Percentiles rank a stretch among this genome's conserved stretches.
Evolutionary conservation across 2,113 vertebrate species (phyloP).

Genomic region (Heliornis fulica): DNA sequence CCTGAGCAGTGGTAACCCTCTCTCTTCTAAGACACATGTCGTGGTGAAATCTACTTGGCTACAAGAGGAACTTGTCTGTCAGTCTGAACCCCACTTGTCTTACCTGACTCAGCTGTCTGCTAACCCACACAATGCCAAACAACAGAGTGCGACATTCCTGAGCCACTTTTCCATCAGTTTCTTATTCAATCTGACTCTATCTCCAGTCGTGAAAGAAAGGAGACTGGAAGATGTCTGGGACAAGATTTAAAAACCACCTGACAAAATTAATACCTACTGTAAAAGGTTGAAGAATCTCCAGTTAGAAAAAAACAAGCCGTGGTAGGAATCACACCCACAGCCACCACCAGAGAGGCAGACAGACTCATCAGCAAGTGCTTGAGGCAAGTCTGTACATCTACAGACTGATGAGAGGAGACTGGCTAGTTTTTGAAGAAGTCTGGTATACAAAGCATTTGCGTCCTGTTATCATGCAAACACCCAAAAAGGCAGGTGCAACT

Average conservation of each 20-base stretch:
- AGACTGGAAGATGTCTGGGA: not conserved
- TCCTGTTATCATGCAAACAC: not conserved
- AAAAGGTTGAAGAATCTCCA: not conserved
- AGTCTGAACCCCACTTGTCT: not conserved
- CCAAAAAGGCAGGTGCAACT: rapidly evolving
- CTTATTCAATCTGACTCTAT: not conserved
- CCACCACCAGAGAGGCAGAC: not conserved
- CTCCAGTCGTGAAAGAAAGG: not conserved
- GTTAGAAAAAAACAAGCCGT: not conserved
- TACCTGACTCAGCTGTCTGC: not conserved
- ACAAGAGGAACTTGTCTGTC: not conserved
- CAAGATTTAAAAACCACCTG: not conserved
- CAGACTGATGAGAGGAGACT: not conserved
- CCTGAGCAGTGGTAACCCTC: not conserved
- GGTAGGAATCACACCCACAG: not conserved
- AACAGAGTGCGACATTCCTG: not conserved
- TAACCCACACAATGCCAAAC: not conserved
- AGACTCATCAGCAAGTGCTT: not conserved
- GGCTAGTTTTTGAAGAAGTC: not conserved
- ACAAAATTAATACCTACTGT: not conserved
- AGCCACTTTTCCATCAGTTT: not conserved
- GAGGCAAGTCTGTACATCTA: not conserved
- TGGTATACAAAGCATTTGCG: not conserved
- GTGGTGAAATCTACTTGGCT: not conserved
- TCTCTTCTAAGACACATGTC: not conserved